phyloP scores from a whole-genome alignment of 2,888 invertebrate genomes.

The Acronicta alni region DNA sequence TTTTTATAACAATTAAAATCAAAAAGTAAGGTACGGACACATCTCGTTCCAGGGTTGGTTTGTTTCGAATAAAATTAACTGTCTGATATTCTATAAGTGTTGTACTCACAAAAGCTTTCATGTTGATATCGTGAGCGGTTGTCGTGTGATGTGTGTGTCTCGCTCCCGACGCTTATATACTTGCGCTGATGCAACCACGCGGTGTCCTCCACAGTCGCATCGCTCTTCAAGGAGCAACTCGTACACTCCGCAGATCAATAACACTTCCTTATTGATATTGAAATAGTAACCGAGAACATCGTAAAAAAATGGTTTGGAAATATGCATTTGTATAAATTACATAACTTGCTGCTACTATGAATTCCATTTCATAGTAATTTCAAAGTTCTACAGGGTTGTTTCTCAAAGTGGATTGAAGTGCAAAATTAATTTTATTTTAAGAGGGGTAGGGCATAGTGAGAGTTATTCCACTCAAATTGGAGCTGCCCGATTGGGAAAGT shows the following conservation, averaged over 20 bases:
- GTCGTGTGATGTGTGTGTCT: conserved; percentile 20
- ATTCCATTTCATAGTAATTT: too few species aligned
- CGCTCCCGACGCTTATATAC: conserved; percentile 5
- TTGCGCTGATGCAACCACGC: conserved; percentile 9
- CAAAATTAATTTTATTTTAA: too few species aligned
- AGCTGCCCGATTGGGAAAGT: too few species aligned
- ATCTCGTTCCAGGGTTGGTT: too few species aligned
- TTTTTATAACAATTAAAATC: too few species aligned
- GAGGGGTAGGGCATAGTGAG: too few species aligned
- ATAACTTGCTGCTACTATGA: neutral
- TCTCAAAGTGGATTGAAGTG: too few species aligned
- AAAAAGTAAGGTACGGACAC: too few species aligned
- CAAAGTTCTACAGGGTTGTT: too few species aligned
- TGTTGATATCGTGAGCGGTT: conserved; percentile 25
- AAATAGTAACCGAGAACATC: neutral
- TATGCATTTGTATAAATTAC: neutral
- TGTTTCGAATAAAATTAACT: neutral
- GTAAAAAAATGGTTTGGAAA: too few species aligned
- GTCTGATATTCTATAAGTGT: neutral
- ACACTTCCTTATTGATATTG: conserved; percentile 1
- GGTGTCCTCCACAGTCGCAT: conserved; percentile 3
- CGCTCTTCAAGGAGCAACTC: neutral
- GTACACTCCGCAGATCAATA: neutral
- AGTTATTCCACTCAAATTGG: too few species aligned
- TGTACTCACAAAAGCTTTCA: conserved; percentile 52